A percentile compares a stretch with the other conserved stretches of the same genome.
These are phyloP conservation scores for Lasaia peninsularis DNA, from an alignment of 1,140 invertebrate genomes.

Conservation along the genomic window DNA sequence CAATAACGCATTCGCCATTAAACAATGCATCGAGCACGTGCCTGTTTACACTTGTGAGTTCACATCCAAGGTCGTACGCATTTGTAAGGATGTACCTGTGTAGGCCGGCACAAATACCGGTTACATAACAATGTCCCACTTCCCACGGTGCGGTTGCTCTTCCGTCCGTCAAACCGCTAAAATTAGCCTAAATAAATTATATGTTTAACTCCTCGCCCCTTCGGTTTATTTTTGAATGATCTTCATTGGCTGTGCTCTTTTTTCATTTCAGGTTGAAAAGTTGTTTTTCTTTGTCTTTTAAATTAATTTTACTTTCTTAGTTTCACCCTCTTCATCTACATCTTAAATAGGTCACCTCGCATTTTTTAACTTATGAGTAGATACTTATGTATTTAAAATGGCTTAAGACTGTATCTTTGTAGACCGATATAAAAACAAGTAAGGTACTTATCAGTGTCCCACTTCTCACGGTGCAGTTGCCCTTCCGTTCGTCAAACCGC, in stretches of 20 bases:
- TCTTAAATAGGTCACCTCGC: no score
- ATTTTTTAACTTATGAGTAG: no score
- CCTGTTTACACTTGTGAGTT: slow-evolving; percentile 73
- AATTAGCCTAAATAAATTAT: slow-evolving; percentile 36
- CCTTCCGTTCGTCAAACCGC: slow-evolving; percentile 50
- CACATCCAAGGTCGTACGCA: slow-evolving; percentile 74
- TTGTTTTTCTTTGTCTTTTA: no score
- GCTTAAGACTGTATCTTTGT: slow-evolving; percentile 73
- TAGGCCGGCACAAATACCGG: slow-evolving; percentile 70
- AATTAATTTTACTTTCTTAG: no score
- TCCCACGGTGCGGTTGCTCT: slow-evolving; percentile 59
- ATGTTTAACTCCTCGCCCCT: not conserved
- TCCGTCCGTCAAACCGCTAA: slow-evolving; percentile 48
- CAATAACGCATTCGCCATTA: slow-evolving; percentile 56
- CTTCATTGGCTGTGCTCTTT: no score
- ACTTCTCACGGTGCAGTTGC: slow-evolving; percentile 61
- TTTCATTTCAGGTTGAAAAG: no score
- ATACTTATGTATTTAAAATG: no score
- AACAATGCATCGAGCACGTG: slow-evolving; percentile 74
- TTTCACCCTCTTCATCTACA: no score
- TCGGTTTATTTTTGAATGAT: slow-evolving; percentile 8
- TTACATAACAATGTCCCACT: slow-evolving; percentile 69
- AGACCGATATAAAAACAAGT: slow-evolving; percentile 69
- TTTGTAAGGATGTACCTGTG: slow-evolving; percentile 74
- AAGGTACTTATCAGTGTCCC: slow-evolving; percentile 58